Base-by-base conservation (phyloP, 1,140 invertebrate species). In the Onthophagus taurus region DNA sequence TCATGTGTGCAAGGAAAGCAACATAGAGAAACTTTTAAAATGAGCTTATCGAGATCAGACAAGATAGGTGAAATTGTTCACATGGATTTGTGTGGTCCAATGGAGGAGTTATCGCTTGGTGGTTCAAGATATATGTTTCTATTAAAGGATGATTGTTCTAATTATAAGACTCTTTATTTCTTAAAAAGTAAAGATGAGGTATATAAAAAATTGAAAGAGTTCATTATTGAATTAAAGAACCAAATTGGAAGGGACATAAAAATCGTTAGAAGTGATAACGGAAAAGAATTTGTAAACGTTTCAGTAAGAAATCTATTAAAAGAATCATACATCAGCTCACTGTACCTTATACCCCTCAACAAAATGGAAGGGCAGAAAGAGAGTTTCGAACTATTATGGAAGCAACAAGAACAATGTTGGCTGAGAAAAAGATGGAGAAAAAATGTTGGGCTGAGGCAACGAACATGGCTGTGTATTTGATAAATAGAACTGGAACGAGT, bases 21-120 rank as follows among this genome's bases (percentile, higher is more conserved):
- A n/a, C 29, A 31, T 16, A 20, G 23, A 21, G 3, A 18, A 9
- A 16, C 20, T 3, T 43, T 43, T 11, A 17, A 17, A 5, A 5
- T 14, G 12, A 43, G 26, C 13, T n/a, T 34, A 20, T 18, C 18
- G 5, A 34, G 43, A 18, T 39, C 50, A n/a, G 42, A 3, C 18
- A 29, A 44, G 34, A 19, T 31, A 39, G 9, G 36, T 5, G 43
- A 47, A 20, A 11, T 53, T 19, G 44, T 67, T 4, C 63, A 69
- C 49, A 45, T 58, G 1, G 65, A 69, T 52, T 33, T 67, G 5
- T 66, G 61, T 53, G 66, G 66, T 16, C 63, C 61, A n/a, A 64
- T 66, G 58, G 53, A 58, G 37, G 57, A 51, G 2, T 16, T 14
- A 11, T 66, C 61, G 5, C 33, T 55, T 12, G 59, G 63, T 26